Percentiles rank a stretch among this genome's conserved stretches.
These are phyloP conservation scores for Lepus timidus DNA, from an alignment of 2,113 vertebrate species.

Conservation along the genomic window DNA sequence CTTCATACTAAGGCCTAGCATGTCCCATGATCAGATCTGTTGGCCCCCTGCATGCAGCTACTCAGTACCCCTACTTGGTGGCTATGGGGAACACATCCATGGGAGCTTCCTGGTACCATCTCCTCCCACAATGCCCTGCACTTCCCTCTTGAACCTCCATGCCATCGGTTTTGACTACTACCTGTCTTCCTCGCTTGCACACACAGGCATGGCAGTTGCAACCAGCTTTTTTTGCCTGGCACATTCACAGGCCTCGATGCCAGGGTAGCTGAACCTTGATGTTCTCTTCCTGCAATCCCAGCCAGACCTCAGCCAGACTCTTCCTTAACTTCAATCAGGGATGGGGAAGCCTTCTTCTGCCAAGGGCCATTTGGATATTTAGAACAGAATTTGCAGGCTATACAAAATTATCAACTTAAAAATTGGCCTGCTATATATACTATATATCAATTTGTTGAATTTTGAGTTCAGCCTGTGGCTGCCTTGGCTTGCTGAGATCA, in stretches of 20 bases:
- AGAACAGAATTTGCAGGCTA: too few species aligned
- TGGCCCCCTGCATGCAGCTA: neutral
- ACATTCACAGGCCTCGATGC: neutral
- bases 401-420: too few species aligned
- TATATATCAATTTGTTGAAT: too few species aligned
- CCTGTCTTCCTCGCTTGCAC: neutral
- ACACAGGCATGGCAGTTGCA: neutral
- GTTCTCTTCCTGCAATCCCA: slow-evolving; percentile 1
- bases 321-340: neutral
- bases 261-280: neutral
- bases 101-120: too few species aligned
- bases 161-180: neutral
- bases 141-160: neutral
- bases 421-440: too few species aligned
- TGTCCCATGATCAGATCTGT: neutral
- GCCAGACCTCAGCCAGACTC: neutral
- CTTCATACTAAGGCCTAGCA: neutral
- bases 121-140: neutral
- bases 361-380: too few species aligned
- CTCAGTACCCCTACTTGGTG: neutral
- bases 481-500: too few species aligned
- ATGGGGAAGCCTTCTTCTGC: too few species aligned
- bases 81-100: neutral
- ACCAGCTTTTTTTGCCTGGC: neutral
- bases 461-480: too few species aligned